These are phyloP conservation scores for Platynereis dumerilii DNA, from an alignment of 2,888 invertebrate genomes.

Conservation along the genomic window DNA sequence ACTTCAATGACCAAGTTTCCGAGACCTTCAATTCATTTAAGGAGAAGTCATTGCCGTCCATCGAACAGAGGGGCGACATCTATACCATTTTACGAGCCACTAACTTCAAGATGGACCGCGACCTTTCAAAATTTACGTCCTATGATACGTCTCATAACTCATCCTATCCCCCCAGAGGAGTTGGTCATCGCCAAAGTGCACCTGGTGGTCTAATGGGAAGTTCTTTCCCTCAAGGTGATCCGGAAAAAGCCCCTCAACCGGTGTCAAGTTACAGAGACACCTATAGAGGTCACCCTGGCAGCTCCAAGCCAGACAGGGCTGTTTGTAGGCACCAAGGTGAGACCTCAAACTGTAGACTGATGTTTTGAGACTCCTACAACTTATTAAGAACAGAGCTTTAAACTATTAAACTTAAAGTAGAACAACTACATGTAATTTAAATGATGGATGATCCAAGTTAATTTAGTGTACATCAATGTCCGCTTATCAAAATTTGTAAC, in stretches of 20 bases:
- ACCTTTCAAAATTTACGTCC: slow-evolving; percentile 48
- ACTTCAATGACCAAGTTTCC: slow-evolving; percentile 49
- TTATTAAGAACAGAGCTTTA: not conserved
- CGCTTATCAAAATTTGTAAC: no score
- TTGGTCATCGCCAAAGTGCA: not conserved
- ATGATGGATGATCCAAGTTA: no score
- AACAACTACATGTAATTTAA: no score
- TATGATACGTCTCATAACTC: slow-evolving; percentile 52
- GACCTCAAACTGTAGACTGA: slow-evolving; percentile 43
- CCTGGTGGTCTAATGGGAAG: slow-evolving; percentile 30
- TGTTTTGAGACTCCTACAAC: slow-evolving; percentile 50
- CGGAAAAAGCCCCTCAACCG: slow-evolving; percentile 48
- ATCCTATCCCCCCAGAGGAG: slow-evolving; percentile 49
- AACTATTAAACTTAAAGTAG: no score
- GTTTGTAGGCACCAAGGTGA: slow-evolving; percentile 51
- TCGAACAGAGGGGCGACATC: slow-evolving; percentile 42
- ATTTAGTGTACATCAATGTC: no score
- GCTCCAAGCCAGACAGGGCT: slow-evolving; percentile 43
- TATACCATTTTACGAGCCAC: slow-evolving; percentile 47
- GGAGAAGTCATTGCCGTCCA: slow-evolving; percentile 12
- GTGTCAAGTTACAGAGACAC: slow-evolving; percentile 52
- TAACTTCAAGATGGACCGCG: slow-evolving; percentile 58
- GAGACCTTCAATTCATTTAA: slow-evolving; percentile 43
- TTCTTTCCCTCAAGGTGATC: slow-evolving; percentile 53
- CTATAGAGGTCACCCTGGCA: slow-evolving; percentile 50